Evolutionary conservation across 2,888 invertebrate genomes (phyloP).

Genomic region (Spatulosminthurus flaviceps): DNA sequence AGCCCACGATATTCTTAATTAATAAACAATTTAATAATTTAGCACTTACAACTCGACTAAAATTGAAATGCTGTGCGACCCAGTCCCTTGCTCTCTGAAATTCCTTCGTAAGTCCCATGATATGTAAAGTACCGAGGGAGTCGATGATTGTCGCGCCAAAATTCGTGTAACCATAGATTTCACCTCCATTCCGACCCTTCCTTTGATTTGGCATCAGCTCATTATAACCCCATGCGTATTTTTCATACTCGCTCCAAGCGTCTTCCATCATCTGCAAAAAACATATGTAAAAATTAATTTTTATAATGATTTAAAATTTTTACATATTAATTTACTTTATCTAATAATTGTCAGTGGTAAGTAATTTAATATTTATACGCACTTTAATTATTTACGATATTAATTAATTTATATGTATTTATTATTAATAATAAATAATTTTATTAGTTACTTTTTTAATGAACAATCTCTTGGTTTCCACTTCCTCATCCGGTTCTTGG

Average conservation of each 20-base stretch:
- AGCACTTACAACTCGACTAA: constrained; percentile 68
- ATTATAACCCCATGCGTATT: constrained; percentile 99
- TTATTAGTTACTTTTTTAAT: background rate
- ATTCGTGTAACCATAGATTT: constrained; percentile 83
- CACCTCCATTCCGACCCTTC: constrained; percentile 85
- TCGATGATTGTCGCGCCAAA: constrained; percentile 96
- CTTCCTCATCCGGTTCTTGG: background rate
- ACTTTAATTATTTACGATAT: too few species aligned
- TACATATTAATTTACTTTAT: too few species aligned
- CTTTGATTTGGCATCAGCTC: constrained; percentile 92
- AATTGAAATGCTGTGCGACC: constrained; percentile 84
- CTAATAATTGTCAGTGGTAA: too few species aligned
- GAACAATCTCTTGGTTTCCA: background rate
- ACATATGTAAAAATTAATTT: too few species aligned
- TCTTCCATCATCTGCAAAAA: constrained; percentile 92
- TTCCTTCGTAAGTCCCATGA: constrained; percentile 95
- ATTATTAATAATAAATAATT: too few species aligned
- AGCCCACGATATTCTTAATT: too few species aligned
- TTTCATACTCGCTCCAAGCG: constrained; percentile 96
- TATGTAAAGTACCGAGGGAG: constrained; percentile 93
- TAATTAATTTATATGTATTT: too few species aligned
- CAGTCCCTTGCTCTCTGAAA: constrained; percentile 93
- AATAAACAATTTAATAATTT: background rate
- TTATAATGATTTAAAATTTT: too few species aligned
- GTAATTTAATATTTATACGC: too few species aligned